Base-by-base conservation (phyloP, 2,797 vertebrate genomes). In the Sebastes hubbsi region DNA sequence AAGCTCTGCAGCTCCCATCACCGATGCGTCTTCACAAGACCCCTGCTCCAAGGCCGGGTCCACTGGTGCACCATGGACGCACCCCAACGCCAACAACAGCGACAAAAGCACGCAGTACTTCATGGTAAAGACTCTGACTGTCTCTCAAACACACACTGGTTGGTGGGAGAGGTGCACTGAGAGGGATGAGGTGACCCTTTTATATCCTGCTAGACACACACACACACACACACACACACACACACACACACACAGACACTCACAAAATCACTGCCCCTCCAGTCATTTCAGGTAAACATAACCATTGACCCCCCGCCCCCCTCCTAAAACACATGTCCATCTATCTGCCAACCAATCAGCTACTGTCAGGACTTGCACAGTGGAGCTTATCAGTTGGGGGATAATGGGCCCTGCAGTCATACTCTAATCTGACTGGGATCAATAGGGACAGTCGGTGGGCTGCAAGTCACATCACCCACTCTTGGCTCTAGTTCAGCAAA, bases 1-100 rank as follows among this genome's bases (percentile, higher is more conserved):
- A 75, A 75, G 75, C 1, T 1, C 60, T 0, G 95, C 95, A 0
- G 94, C 91, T 1, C 34, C 69, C 13, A 34, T 6, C 0, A 84
- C 87, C 0, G 34, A 5, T 0, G 89, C 52, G 1, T 96, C 94
- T 2, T 83, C 46, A 63, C 96, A 96, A 0, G 93, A 94, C 0
- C 82, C 90, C 0, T 82, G 27, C 58, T 69, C 46, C 20, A 89
- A 0, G 18, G 24, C 72, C 10, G 7, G 46, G 6, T 88, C 90
- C 70, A 92, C 49, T 0, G 5, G 27, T 1, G 91, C 94, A 2
- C 72, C 76, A 8, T 73, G 74, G 42, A 89, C 27, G 8, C 89
- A 86, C 1, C 73, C 88, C 52, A 90, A 6, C 10, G 52, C 82
- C 83, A 93, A 27, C 84, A 94, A 20, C 87, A 95, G 54, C 8